A percentile compares a stretch with the other conserved stretches of the same genome.
phyloP scores from a whole-genome alignment of 2,113 vertebrate genomes.

The Pelecanoides urinatrix region DNA sequence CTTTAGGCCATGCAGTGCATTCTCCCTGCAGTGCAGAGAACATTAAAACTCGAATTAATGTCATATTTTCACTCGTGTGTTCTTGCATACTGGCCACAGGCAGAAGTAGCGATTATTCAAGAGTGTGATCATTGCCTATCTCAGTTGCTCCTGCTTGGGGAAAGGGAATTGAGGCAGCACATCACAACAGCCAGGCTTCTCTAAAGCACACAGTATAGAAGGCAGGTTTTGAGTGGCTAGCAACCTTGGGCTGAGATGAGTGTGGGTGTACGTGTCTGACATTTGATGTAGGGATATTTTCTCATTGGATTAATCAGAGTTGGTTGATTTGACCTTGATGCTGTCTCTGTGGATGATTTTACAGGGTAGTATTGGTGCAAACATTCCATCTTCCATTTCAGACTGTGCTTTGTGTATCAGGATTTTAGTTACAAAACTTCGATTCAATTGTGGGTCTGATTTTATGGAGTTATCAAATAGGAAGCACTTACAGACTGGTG shows the following conservation, averaged over 20 bases:
- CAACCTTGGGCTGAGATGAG: neutral
- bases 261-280: neutral
- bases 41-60: neutral
- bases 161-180: neutral
- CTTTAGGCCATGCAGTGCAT: neutral
- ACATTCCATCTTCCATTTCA: neutral
- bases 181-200: neutral
- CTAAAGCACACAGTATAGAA: neutral
- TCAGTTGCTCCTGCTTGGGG: neutral
- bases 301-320: neutral
- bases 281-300: neutral
- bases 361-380: neutral
- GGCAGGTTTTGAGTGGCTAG: neutral
- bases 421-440: neutral
- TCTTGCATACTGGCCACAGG: neutral
- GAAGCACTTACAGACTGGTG: neutral
- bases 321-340: neutral
- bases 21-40: neutral
- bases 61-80: neutral
- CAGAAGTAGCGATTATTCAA: neutral
- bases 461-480: neutral
- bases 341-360: neutral
- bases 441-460: neutral
- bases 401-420: neutral
- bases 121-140: neutral